A percentile compares a stretch with the other conserved stretches of the same genome.
phyloP scores from a whole-genome alignment of 2,113 vertebrate species.

The Microcebus lehilahytsara region DNA sequence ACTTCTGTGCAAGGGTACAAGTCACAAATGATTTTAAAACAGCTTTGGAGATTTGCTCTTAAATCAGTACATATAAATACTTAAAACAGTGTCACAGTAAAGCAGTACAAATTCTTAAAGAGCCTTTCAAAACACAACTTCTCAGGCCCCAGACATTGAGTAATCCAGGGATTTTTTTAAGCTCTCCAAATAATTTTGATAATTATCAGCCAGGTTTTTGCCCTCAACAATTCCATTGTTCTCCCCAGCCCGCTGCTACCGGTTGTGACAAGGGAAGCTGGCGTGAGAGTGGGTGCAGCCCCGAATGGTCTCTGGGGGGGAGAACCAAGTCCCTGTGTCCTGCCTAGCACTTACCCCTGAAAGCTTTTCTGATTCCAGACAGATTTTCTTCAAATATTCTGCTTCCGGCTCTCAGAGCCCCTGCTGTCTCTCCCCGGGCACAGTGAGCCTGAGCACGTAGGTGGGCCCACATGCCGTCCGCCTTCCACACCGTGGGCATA shows the following conservation, averaged over 20 bases:
- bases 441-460: not conserved
- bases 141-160: not conserved
- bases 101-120: not conserved
- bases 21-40: not conserved
- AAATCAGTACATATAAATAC: not conserved
- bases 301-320: not conserved
- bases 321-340: not conserved
- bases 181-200: constrained; percentile 15
- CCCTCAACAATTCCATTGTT: not conserved
- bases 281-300: not conserved
- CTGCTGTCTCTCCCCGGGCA: not conserved
- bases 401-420: not conserved
- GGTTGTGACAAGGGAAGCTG: not conserved
- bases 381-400: not conserved
- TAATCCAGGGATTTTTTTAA: constrained; percentile 22
- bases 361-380: not conserved
- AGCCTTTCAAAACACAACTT: not conserved
- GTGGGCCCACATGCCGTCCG: not conserved
- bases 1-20: constrained; percentile 53
- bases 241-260: not conserved
- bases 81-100: not conserved
- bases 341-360: not conserved
- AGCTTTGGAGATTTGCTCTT: not conserved
- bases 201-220: not conserved
- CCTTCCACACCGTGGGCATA: not conserved